Evolutionary conservation across 1,140 invertebrate genomes (phyloP), one percentile per base, ranked within the genome.

Genomic region (Dinothrombium tinctorium): DNA sequence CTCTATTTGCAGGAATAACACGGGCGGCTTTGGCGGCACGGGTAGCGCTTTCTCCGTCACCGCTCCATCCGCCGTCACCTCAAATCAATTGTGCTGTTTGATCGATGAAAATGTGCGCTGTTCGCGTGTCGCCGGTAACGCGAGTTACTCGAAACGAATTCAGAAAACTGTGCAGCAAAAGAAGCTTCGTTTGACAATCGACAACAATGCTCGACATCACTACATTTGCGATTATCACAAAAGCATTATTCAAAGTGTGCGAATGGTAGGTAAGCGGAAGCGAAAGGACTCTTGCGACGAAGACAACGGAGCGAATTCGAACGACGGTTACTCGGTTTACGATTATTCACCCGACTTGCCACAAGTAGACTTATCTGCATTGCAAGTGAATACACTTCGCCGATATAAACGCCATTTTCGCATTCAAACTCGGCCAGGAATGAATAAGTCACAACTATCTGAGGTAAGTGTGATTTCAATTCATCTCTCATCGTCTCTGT

Each of bases 161-260:
- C 83, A 92, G 59, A 90, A 89, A 58, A 90, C 78, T 43, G 83
- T 90, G n/a, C 22, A 77, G 37, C 82, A 90, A 53, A 69, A 81
- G 48, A 74, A 80, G 53, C 69, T 94, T 1, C 83, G 83, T 56
- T 69, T 94, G 11, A 76, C 73, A 56, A 71, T 83, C 45, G 86
- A 92, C 64, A 69, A 68, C 50, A 69, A 71, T 56, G 80, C 79
- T 26, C 68, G 75, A 49, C 86, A 94, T 53, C 87, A 79, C 54
- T 94, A 94, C 56, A 95, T 95, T 51, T 94, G 89, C 65, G 87
- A 95, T 56, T 74, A 77, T 54, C 87, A 94, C 57, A 94, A 95
- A 61, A 73, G 73, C 55, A 75, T 89, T 48, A 94, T 94, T 50
- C 86, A 92, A 57, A 81, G 74, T 57, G 80, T 84, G 11, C 69